Evolutionary conservation across 2,888 invertebrate species (phyloP), one percentile per base, ranked within the genome.

Genomic region (Acanthococcus lagerstroemiae): DNA sequence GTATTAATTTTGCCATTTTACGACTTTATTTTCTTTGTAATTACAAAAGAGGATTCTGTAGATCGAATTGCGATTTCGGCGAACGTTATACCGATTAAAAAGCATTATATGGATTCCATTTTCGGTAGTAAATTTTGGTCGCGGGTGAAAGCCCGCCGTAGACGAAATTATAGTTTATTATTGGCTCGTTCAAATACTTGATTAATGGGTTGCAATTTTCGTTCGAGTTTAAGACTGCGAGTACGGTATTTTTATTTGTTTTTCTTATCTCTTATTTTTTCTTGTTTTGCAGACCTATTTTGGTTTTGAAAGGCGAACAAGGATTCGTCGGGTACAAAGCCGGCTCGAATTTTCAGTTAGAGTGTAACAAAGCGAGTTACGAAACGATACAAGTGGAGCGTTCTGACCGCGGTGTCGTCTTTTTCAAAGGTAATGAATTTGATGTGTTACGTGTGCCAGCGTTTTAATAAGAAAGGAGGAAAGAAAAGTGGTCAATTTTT

Each of bases 311-410:
- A 78, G 90, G 90, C 75, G 95, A 95, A 75, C 93, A 93, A 78
- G 96, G 96, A 48, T 95, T 94, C 78, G 94, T 96, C 67, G 95
- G 95, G 0, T 90, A 88, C 73, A 94, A 93, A 78, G 79, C 83
- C 0, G 81, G 83, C 44, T 88, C 87, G 73, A 67, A 67, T 25
- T 65, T 69, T 26, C 88, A 89, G 76, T 80, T 95, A 72, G 95
- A 95, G 79, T 95, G 95, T 81, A 95, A 95, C 80, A 94, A 94
- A 80, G 91, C 94, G 68, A 87, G 86, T 71, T 95, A 95, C 76
- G 94, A 94, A 79, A 90, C 92, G 67, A 93, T 95, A 71, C 84
- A 88, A 75, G 90, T 95, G 67, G 89, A 93, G 76, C 83, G 92
- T 70, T 88, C 89, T 61, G 89, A 91, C 68, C 89, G 89, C 74